Base-by-base conservation (phyloP, 2,888 invertebrate species). In the Noctua comes region DNA sequence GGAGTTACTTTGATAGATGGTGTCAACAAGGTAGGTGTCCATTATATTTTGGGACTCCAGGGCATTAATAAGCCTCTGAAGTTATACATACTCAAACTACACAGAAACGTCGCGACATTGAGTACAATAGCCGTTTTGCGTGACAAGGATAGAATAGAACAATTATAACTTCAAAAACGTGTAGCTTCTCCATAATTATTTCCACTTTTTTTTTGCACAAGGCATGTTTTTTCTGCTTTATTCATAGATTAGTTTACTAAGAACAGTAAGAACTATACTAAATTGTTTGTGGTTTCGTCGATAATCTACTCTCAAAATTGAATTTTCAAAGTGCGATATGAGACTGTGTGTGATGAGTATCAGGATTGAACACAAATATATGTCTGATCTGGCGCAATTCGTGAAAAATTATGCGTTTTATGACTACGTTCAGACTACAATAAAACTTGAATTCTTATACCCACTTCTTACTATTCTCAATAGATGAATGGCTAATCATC, bases 171-270 rank as follows among this genome's bases (percentile, higher is more conserved):
- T 43, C 16, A 21, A n/a, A 57, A 73, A 40, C 65, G 73, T 73
- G 80, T 80, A 73, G 48, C 31, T 79, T 72, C 65, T 79, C 72
- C 70, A 76, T 51, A 66, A 43, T 18, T 16, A 51, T 31, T 43
- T 64, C 2, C 13, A 43, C 2, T 8, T 2, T 36, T 36, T 54
- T 70, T 73, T 59, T 46, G 21, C 46, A 59, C 8, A 36, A 18
- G 4, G 36, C 21, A 2, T 36, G 8, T 54, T 43, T 51, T 46
- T 27, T 13, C 11, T 27, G 71, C 36, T 5, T 18, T 21, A 36
- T 21, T 21, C 5, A n/a, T n/a, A 57, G 24, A n/a, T 54, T 57
- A 21, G 16, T 16, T 59, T 59, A 27, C 59, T 59, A 27, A 36
- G 36, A 36, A 36, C 36, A 2, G 36, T 3, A 36, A 59, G 27